Evolutionary conservation across 2,888 invertebrate species (phyloP).

Genomic region (Heliconius sara): DNA sequence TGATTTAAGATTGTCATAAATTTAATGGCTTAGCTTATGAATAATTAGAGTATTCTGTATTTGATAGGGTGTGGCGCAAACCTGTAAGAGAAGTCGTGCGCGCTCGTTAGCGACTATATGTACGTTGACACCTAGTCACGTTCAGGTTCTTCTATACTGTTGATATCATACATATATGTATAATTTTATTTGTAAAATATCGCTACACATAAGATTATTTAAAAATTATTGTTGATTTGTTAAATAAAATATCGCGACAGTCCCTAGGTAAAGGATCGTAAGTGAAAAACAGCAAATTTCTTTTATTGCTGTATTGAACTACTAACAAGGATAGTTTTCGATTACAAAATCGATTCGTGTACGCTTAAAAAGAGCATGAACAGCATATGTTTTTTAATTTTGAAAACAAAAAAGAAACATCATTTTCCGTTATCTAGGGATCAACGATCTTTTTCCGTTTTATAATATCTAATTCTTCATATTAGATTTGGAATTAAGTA

Average conservation of each 20-base stretch:
- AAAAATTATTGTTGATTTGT: not conserved
- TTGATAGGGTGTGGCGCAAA: slow-evolving; percentile 29
- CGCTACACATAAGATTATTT: not conserved
- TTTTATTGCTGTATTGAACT: no score
- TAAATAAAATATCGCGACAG: not conserved
- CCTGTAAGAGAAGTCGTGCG: slow-evolving; percentile 29
- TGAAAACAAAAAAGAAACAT: no score
- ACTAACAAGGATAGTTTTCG: no score
- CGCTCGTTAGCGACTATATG: slow-evolving; percentile 33
- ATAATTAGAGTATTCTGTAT: slow-evolving; percentile 33
- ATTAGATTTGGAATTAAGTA: not conserved
- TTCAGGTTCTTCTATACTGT: not conserved
- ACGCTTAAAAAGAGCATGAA: no score
- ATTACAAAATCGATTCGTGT: no score
- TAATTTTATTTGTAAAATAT: not conserved
- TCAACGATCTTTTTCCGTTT: not conserved
- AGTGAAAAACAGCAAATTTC: no score
- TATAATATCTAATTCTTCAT: not conserved
- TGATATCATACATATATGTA: not conserved
- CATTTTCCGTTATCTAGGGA: no score
- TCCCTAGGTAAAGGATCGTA: no score
- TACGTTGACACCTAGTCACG: slow-evolving; percentile 14
- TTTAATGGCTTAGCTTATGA: slow-evolving; percentile 7
- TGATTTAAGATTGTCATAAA: not conserved
- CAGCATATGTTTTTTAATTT: no score